Conservation (phyloP, 2,797 vertebrate species). For the Tamandua tetradactyla region DNA sequence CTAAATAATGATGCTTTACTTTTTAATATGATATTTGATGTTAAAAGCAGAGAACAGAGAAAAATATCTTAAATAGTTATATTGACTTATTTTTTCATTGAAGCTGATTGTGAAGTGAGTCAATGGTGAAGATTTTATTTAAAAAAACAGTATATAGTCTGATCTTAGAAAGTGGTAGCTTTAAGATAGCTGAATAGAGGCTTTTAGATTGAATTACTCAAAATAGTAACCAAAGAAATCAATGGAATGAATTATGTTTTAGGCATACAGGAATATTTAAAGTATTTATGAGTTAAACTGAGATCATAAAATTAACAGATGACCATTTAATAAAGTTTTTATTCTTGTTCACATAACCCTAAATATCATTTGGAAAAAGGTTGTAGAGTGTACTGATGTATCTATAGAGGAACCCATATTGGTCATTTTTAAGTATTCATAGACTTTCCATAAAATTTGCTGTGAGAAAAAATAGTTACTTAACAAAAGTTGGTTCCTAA, state of each 20-base stretch:
- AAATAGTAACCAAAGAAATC: background rate
- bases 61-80: conserved; percentile 24
- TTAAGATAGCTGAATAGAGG: background rate
- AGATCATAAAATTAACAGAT: background rate
- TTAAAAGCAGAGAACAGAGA: conserved; percentile 14
- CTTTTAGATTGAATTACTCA: background rate
- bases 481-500: background rate
- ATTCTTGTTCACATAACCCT: background rate
- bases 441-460: background rate
- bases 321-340: conserved; percentile 4
- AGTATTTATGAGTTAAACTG: background rate
- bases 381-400: background rate
- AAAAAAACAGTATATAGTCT: conserved; percentile 6
- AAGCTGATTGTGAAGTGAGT: background rate
- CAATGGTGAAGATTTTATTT: background rate
- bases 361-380: background rate
- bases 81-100: conserved; percentile 33
- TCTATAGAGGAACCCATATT: background rate
- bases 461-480: background rate
- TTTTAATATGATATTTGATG: conserved; percentile 42
- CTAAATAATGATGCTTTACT: conserved; percentile 7
- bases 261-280: conserved; percentile 19
- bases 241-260: background rate
- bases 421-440: background rate
- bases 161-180: background rate